phyloP scores from a whole-genome alignment of 1,140 invertebrate genomes.

The Aporrectodea caliginosa region DNA sequence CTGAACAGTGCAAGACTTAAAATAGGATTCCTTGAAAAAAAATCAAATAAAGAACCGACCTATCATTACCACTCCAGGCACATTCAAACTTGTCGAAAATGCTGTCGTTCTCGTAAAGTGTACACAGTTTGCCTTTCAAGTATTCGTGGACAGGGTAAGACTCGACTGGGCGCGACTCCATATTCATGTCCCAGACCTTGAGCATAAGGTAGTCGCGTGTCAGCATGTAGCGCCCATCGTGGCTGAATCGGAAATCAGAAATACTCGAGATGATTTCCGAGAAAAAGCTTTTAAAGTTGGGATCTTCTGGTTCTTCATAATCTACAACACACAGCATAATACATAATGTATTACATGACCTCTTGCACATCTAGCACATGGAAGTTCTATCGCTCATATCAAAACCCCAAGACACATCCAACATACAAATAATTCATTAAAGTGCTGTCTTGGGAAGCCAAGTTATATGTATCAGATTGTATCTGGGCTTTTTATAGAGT shows the following conservation, averaged over 20 bases:
- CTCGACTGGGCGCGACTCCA: slow-evolving; percentile 82
- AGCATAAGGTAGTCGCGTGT: slow-evolving; percentile 98
- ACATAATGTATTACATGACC: no score
- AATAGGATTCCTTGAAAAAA: no score
- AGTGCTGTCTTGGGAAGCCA: no score
- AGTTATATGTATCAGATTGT: no score
- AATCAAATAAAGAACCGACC: slow-evolving; percentile 54
- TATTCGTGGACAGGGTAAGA: slow-evolving; percentile 99
- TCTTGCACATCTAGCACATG: not conserved
- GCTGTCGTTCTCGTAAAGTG: slow-evolving; percentile 98
- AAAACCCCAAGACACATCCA: no score
- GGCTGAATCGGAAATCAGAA: slow-evolving; percentile 97
- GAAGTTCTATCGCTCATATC: no score
- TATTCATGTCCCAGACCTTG: slow-evolving; percentile 63
- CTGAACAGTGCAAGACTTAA: not conserved
- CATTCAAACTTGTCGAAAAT: slow-evolving; percentile 99
- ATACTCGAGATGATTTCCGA: slow-evolving; percentile 99
- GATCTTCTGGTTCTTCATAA: slow-evolving; percentile 18
- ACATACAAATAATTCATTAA: no score
- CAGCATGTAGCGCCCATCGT: slow-evolving; percentile 97
- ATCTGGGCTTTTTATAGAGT: no score
- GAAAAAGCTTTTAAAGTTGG: slow-evolving; percentile 73
- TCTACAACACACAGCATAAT: no score
- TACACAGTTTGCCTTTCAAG: slow-evolving; percentile 93
- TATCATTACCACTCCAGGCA: slow-evolving; percentile 98